phyloP scores from a whole-genome alignment of 2,113 vertebrate genomes.

The Lepisosteus osseus region DNA sequence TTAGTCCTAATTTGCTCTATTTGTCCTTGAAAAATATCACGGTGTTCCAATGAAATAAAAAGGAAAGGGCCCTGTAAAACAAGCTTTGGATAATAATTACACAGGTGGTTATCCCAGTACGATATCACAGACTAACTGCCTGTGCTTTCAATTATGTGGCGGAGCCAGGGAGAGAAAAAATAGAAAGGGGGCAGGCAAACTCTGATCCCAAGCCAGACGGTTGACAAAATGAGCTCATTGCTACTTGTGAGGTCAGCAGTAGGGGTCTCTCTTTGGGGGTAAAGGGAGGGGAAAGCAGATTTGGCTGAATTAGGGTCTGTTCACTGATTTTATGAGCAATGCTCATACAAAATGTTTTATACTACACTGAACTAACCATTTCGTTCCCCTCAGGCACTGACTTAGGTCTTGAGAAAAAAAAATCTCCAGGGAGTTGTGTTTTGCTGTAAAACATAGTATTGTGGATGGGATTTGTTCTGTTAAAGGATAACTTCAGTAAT shows the following conservation, averaged over 20 bases:
- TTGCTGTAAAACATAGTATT: neutral
- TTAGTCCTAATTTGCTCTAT: conserved; percentile 42
- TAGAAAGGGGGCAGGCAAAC: neutral
- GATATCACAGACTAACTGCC: conserved; percentile 21
- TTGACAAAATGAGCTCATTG: conserved; percentile 31
- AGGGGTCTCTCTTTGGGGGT: conserved; percentile 1
- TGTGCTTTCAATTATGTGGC: conserved; percentile 26
- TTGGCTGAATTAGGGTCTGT: neutral
- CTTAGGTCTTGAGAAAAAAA: conserved; percentile 19
- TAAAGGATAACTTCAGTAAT: neutral
- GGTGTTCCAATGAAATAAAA: conserved; percentile 12
- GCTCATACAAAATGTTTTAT: neutral
- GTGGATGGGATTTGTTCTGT: neutral
- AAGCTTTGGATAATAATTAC: conserved; percentile 29
- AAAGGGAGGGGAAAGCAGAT: neutral
- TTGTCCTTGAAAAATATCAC: conserved; percentile 38
- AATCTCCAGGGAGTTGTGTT: neutral
- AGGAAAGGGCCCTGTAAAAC: conserved; percentile 11
- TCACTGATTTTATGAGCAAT: conserved; percentile 13
- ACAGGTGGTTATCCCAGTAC: conserved; percentile 13
- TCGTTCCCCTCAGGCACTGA: conserved; percentile 12
- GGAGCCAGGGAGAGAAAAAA: neutral
- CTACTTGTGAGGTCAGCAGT: conserved; percentile 32
- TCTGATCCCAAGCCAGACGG: conserved; percentile 37
- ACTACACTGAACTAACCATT: conserved; percentile 31